Percentiles rank a stretch among this genome's conserved stretches.
These are phyloP conservation scores for Chymomyza amoena DNA, from an alignment of 2,888 invertebrate species.

Conservation along the genomic window DNA sequence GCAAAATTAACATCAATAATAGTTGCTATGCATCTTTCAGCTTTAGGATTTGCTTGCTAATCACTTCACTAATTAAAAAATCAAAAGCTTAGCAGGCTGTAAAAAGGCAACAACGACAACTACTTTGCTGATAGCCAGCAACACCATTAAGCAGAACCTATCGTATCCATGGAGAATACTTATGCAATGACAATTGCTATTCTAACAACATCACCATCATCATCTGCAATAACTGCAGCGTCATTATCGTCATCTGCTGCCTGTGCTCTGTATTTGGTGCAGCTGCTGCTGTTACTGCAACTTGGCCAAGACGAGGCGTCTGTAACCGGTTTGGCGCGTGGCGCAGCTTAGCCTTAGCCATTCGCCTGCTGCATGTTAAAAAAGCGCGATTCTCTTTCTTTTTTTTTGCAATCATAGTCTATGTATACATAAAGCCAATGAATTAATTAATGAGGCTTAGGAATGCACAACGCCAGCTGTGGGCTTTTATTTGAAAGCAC, in stretches of 20 bases:
- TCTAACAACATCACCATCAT: not conserved
- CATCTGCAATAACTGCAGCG: not conserved
- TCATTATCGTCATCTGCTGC: not conserved
- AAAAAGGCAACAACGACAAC: not conserved
- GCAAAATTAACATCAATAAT: not conserved
- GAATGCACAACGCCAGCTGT: not conserved
- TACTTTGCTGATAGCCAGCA: not conserved
- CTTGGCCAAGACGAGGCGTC: not conserved
- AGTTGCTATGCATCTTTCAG: not conserved
- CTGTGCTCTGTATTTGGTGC: conserved; percentile 51
- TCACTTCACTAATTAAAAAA: conserved; percentile 26
- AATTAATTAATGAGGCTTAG: conserved; percentile 57
- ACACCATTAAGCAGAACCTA: not conserved
- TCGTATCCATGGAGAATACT: not conserved
- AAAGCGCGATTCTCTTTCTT: not conserved
- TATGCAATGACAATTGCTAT: conserved; percentile 52
- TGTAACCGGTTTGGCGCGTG: conserved; percentile 64
- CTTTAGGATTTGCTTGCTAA: not conserved
- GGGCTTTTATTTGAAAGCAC: not conserved
- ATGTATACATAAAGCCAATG: conserved; percentile 34
- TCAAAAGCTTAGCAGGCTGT: conserved; percentile 28
- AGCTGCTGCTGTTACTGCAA: conserved; percentile 45
- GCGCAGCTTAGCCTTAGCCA: conserved; percentile 31
- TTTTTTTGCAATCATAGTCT: conserved; percentile 25
- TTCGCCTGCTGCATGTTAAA: conserved; percentile 1